Evolutionary conservation across 2,797 vertebrate species (phyloP).

Genomic region (Peromyscus melanophrys): DNA sequence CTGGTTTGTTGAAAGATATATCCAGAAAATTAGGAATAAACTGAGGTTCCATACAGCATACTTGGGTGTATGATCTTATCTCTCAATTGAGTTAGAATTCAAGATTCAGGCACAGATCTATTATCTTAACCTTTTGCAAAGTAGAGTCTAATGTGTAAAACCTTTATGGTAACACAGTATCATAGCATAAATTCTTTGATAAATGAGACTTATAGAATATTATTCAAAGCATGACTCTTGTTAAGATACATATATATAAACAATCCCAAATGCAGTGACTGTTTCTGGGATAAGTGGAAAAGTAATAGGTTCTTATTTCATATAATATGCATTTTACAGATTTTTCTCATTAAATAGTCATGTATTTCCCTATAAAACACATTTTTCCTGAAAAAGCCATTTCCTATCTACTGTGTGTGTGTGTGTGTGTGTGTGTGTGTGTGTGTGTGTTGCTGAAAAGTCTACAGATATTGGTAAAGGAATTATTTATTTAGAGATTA

Average conservation of each 20-base stretch:
- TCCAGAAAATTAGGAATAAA: not conserved
- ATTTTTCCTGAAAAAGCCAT: slow-evolving; percentile 45
- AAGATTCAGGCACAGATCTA: not conserved
- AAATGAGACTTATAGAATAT: not conserved
- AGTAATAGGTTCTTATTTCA: not conserved
- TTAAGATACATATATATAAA: not conserved
- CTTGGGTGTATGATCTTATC: not conserved
- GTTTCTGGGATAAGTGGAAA: not conserved
- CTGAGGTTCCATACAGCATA: not conserved
- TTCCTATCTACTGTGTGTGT: not conserved
- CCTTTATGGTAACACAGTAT: not conserved
- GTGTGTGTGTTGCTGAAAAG: not conserved
- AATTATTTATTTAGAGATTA: too few relatives aligned
- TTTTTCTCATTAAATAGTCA: slow-evolving; percentile 38
- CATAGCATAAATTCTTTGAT: not conserved
- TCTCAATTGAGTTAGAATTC: slow-evolving; percentile 28
- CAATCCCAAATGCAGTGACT: not conserved
- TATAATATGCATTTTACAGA: not conserved
- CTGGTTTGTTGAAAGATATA: not conserved
- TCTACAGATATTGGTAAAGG: too few relatives aligned
- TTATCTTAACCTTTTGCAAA: slow-evolving; percentile 56
- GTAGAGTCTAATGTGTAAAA: slow-evolving; percentile 12
- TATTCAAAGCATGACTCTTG: not conserved
- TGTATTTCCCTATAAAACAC: slow-evolving; percentile 14
- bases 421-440: not conserved